Evolutionary conservation across 2,113 vertebrate genomes (phyloP).

Genomic region (Gila orcuttii): DNA sequence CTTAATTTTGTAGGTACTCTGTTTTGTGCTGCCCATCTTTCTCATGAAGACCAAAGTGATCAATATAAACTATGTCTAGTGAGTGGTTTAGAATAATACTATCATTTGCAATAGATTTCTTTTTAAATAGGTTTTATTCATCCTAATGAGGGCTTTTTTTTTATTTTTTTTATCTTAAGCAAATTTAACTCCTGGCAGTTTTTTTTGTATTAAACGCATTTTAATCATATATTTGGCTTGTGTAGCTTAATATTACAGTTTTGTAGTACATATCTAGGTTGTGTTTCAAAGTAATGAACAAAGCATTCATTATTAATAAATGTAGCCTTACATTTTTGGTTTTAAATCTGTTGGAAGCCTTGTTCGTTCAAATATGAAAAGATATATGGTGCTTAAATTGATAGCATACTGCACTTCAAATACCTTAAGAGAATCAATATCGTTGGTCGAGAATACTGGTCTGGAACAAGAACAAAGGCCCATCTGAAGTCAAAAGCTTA

Average conservation of each 20-base stretch:
- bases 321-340: neutral
- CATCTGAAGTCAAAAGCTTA: neutral
- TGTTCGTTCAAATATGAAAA: neutral
- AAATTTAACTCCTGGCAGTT: neutral
- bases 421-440: conserved; percentile 15
- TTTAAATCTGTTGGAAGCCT: neutral
- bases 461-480: conserved; percentile 36
- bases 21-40: neutral
- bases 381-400: neutral
- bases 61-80: neutral
- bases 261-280: neutral
- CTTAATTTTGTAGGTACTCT: neutral
- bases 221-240: neutral
- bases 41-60: neutral
- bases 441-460: neutral
- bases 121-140: neutral
- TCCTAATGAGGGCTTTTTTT: neutral
- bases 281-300: neutral
- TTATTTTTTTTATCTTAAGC: neutral
- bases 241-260: neutral
- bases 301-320: neutral
- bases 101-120: neutral
- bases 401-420: neutral
- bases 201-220: neutral
- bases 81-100: neutral